Percentiles rank a stretch among this genome's conserved stretches.
Conservation (phyloP, 2,888 invertebrate genomes). For the Sarcophaga carnaria region DNA sequence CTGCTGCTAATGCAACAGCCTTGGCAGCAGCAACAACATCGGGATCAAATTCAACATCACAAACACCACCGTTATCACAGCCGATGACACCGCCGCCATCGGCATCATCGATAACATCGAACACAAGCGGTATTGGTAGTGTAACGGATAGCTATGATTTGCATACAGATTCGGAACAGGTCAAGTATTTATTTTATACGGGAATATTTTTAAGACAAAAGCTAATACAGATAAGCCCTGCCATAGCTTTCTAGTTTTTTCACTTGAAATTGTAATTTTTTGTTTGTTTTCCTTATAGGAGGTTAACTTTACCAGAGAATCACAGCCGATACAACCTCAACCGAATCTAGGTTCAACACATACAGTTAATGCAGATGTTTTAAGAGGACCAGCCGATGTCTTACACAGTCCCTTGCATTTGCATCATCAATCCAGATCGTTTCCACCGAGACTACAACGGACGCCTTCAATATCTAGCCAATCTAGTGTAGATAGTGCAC, state of each 20-base stretch:
- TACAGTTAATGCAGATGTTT: constrained; percentile 78
- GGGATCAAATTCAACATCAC: constrained; percentile 70
- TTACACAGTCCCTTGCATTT: constrained; percentile 84
- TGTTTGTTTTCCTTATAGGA: constrained; percentile 82
- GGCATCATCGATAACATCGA: constrained; percentile 80
- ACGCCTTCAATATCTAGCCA: constrained; percentile 92
- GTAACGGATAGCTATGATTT: constrained; percentile 80
- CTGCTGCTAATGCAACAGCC: constrained; percentile 30
- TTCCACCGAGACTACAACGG: constrained; percentile 87
- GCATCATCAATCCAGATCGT: constrained; percentile 87
- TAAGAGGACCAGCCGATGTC: constrained; percentile 82
- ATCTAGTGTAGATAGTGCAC: constrained; percentile 90
- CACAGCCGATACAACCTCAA: constrained; percentile 85
- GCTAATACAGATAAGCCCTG: too few species aligned
- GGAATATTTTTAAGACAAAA: too few species aligned
- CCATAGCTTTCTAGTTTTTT: too few species aligned
- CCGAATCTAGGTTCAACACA: constrained; percentile 81
- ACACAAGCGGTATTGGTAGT: constrained; percentile 80
- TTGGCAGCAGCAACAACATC: constrained; percentile 31
- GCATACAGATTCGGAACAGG: constrained; percentile 79
- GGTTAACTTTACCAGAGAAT: constrained; percentile 86
- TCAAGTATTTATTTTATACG: constrained; percentile 34
- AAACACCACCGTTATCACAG: constrained; percentile 71
- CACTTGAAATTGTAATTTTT: background rate
- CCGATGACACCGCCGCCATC: constrained; percentile 81